Evolutionary conservation across 1,140 invertebrate species (phyloP).

Genomic region (Chironomus tepperi): DNA sequence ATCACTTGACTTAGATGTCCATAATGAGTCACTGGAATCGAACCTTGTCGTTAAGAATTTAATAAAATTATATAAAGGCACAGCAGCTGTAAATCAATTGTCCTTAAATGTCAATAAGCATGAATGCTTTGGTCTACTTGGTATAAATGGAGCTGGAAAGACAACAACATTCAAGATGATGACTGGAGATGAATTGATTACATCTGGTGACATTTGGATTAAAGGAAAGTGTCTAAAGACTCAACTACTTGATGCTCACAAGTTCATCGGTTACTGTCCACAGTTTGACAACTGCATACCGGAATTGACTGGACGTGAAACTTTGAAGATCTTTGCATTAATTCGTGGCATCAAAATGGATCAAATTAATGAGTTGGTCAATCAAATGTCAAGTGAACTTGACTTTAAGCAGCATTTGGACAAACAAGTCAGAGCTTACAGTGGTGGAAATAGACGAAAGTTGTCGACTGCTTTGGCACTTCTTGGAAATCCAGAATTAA

Average conservation of each 20-base stretch:
- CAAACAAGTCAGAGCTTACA: conserved; percentile 52
- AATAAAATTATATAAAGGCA: conserved; percentile 58
- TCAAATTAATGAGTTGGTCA: conserved; percentile 41
- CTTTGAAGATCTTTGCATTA: conserved; percentile 55
- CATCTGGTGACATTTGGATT: conserved; percentile 41
- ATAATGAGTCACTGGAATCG: conserved; percentile 38
- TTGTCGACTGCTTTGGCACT: conserved; percentile 82
- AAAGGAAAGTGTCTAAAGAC: conserved; percentile 42
- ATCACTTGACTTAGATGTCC: conserved; percentile 44
- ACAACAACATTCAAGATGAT: conserved; percentile 69
- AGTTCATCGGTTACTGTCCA: conserved; percentile 58
- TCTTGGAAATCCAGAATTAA: conserved; percentile 70
- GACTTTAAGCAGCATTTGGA: conserved; percentile 46
- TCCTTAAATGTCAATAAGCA: conserved; percentile 54
- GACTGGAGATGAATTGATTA: conserved; percentile 49
- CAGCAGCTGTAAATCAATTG: conserved; percentile 63
- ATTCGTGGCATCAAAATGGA: conserved; percentile 52
- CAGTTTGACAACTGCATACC: conserved; percentile 67
- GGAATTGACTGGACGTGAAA: conserved; percentile 64
- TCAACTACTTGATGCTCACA: conserved; percentile 44
- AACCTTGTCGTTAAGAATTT: conserved; percentile 44
- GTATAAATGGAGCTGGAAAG: conserved; percentile 68
- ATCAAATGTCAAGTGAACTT: conserved; percentile 37
- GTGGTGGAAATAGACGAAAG: conserved; percentile 87
- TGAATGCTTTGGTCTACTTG: conserved; percentile 74